Conservation (phyloP, 2,888 invertebrate species). For the Thysanoteuthis rhombus region DNA sequence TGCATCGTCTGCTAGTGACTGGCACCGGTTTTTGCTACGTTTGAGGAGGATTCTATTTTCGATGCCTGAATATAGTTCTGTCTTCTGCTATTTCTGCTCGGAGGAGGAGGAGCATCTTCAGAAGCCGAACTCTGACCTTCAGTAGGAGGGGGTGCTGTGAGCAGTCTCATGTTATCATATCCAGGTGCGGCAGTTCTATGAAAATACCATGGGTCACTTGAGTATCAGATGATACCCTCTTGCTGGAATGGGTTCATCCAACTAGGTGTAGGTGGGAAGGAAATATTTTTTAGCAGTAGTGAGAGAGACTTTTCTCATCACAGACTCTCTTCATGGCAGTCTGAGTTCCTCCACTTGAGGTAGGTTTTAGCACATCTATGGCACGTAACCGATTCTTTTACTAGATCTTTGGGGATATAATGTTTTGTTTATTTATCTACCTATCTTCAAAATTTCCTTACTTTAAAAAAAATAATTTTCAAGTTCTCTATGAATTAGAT, state of each 20-base stretch:
- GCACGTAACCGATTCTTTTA: no score
- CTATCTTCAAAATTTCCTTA: no score
- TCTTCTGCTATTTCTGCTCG: neutral
- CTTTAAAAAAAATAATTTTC: no score
- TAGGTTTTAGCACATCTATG: neutral
- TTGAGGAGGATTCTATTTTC: neutral
- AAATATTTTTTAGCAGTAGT: neutral
- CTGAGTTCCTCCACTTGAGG: conserved; percentile 24
- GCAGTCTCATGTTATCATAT: neutral
- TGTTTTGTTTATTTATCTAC: no score
- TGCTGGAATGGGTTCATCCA: conserved; percentile 18
- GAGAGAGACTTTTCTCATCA: conserved; percentile 23
- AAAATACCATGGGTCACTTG: conserved; percentile 25
- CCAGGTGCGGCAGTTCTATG: conserved; percentile 14
- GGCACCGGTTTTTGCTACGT: neutral
- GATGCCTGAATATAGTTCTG: neutral
- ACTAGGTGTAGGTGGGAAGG: neutral
- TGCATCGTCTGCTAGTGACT: neutral
- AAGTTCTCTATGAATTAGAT: no score
- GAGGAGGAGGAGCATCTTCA: neutral
- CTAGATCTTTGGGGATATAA: no score
- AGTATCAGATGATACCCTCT: neutral
- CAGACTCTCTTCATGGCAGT: conserved; percentile 24
- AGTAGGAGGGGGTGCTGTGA: neutral
- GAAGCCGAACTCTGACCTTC: neutral